These are phyloP conservation scores for Pissodes strobi DNA, from an alignment of 1,140 invertebrate genomes.

Conservation along the genomic window DNA sequence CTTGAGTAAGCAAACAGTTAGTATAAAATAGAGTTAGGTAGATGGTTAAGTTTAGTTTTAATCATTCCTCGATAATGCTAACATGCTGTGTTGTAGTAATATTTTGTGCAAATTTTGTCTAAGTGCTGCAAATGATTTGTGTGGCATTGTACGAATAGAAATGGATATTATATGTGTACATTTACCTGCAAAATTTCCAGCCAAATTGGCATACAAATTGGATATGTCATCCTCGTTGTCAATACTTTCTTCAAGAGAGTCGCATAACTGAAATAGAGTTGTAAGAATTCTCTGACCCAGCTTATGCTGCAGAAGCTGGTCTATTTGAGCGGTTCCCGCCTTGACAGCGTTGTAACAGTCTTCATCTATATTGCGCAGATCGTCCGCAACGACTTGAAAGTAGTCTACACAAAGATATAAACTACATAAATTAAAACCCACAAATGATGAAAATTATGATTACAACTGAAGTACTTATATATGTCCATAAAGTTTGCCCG, in stretches of 20 bases:
- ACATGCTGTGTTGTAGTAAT: too few species aligned
- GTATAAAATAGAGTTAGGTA: too few species aligned
- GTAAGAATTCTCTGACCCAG: slow-evolving; percentile 67
- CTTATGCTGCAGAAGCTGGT: slow-evolving; percentile 64
- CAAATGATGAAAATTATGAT: not conserved
- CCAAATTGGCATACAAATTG: slow-evolving; percentile 80
- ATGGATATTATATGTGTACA: too few species aligned
- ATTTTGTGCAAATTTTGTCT: too few species aligned
- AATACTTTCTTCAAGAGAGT: slow-evolving; percentile 69
- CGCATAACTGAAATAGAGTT: slow-evolving; percentile 76
- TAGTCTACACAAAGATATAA: slow-evolving; percentile 66
- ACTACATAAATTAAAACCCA: too few species aligned
- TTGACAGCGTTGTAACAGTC: slow-evolving; percentile 69
- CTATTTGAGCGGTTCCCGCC: slow-evolving; percentile 67
- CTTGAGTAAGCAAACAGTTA: too few species aligned
- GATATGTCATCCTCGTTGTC: slow-evolving; percentile 71
- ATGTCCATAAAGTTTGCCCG: too few species aligned
- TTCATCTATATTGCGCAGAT: slow-evolving; percentile 65
- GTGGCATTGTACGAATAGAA: too few species aligned
- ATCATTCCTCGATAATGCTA: too few species aligned
- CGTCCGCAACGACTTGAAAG: slow-evolving; percentile 71
- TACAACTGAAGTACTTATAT: not conserved
- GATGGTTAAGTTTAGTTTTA: too few species aligned
- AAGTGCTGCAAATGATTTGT: too few species aligned
- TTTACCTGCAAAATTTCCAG: slow-evolving; percentile 72